Base-by-base conservation (phyloP, 1,140 invertebrate species). In the Lordiphosa collinella region DNA sequence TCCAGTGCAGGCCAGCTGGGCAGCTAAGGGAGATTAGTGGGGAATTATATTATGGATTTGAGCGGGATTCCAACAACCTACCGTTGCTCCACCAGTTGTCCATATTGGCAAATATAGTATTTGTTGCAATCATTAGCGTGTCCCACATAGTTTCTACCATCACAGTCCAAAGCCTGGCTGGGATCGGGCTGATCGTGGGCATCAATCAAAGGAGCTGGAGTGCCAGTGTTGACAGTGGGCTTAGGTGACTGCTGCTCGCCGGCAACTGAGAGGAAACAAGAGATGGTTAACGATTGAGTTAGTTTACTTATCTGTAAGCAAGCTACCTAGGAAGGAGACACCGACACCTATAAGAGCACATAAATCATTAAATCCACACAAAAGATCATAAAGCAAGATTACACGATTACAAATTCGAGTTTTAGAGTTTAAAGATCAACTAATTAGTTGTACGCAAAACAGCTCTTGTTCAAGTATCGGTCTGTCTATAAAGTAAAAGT, bases 51-150 rank as follows among this genome's bases (percentile, higher is more conserved):
- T 5, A 10, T 34, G 12, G 3, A 22, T 11, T 11, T 8, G n/a
- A 12, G 11, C 7, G 2, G 6, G 1, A 4, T 16, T 1, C 32
- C 31, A 2, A 2, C 1, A 10, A 46, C 64, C 40, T 69, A 89
- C 31, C 84, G 87, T 36, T 94, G 91, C 49, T 93, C 91, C 1
- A 92, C 89, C 2, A 94, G 90, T 22, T 76, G 54, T 22, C 93
- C 94, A 71, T 94, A 93, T 32, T 95, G 92, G 78, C 96, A 97
- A 0, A 94, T 88, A 49, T 94, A 95, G 74, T 96, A 97, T 71
- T 95, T 95, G 31, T 91, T 92, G 79, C 95, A 96, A 67, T 96
- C 93, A 0, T 72, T 84, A 3, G 92, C 89, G 75, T 96, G 92
- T 0, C 92, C 80, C 47, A 90, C 88, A 75, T 94, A 95, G 11